Conservation (phyloP, 2,888 invertebrate genomes). For the Philhelius pedissequus region DNA sequence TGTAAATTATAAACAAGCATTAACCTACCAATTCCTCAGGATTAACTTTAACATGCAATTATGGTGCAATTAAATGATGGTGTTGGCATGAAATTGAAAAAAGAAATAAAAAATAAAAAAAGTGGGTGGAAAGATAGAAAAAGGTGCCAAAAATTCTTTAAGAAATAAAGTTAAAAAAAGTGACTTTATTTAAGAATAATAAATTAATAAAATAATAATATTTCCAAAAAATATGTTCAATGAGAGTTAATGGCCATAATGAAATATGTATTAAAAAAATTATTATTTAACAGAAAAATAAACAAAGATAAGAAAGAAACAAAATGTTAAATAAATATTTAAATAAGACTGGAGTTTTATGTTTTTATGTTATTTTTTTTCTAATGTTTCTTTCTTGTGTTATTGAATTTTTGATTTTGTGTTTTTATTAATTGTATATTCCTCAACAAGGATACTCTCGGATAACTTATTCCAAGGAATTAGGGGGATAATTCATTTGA, state of each 20-base stretch:
- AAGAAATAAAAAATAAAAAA: neutral
- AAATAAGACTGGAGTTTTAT: neutral
- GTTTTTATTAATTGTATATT: neutral
- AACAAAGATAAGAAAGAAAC: neutral
- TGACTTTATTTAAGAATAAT: slow-evolving; percentile 10
- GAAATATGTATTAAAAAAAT: slow-evolving; percentile 20
- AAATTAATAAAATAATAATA: neutral
- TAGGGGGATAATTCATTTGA: too few species aligned
- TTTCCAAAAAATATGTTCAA: slow-evolving; percentile 17
- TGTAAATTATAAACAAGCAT: slow-evolving; percentile 75
- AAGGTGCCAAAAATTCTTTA: slow-evolving; percentile 56
- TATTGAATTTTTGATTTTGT: neutral
- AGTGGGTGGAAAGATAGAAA: slow-evolving; percentile 51
- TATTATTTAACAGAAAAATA: neutral
- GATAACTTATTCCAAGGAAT: too few species aligned
- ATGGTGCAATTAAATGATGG: slow-evolving; percentile 60
- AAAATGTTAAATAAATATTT: neutral
- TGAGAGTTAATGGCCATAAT: slow-evolving; percentile 45
- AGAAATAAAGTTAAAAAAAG: slow-evolving; percentile 29
- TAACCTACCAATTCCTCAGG: neutral
- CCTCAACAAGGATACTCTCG: neutral
- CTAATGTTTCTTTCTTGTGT: neutral
- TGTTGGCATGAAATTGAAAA: slow-evolving; percentile 54
- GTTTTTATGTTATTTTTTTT: neutral
- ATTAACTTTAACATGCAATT: slow-evolving; percentile 30